A percentile compares a stretch with the other conserved stretches of the same genome.
Evolutionary conservation across 1,140 invertebrate genomes (phyloP).

Genomic region (Ctenoplectra terminalis): DNA sequence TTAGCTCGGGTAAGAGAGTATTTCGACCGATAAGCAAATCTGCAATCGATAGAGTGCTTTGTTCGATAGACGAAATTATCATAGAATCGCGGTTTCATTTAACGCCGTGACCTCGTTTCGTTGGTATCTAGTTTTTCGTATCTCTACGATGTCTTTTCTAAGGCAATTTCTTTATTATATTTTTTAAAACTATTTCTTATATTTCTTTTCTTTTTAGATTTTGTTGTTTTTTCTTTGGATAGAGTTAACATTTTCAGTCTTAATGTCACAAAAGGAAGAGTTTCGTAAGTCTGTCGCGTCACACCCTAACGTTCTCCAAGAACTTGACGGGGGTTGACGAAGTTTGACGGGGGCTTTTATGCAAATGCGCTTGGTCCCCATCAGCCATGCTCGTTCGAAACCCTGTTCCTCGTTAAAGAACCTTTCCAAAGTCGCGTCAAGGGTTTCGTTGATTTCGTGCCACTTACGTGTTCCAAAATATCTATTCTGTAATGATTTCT

Average conservation of each 20-base stretch:
- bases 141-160: no score
- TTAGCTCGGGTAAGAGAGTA: fast-evolving
- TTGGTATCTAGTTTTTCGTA: no score
- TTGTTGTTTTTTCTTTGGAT: no score
- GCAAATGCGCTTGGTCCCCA: constrained; percentile 19
- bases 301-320: background rate
- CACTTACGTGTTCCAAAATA: no score
- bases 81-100: no score
- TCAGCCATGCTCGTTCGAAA: constrained; percentile 4
- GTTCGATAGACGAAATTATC: no score
- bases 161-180: no score
- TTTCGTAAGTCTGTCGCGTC: constrained; percentile 15
- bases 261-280: background rate
- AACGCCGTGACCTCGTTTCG: no score
- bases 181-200: background rate
- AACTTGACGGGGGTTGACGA: constrained; percentile 18
- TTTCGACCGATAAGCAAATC: background rate
- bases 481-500: no score
- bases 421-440: background rate
- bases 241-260: background rate
- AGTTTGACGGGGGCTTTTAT: constrained; percentile 31
- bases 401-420: background rate
- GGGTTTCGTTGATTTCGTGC: background rate
- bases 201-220: background rate
- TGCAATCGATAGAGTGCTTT: no score